Conservation (phyloP, 2,797 vertebrate species). For the Squalus acanthias region DNA sequence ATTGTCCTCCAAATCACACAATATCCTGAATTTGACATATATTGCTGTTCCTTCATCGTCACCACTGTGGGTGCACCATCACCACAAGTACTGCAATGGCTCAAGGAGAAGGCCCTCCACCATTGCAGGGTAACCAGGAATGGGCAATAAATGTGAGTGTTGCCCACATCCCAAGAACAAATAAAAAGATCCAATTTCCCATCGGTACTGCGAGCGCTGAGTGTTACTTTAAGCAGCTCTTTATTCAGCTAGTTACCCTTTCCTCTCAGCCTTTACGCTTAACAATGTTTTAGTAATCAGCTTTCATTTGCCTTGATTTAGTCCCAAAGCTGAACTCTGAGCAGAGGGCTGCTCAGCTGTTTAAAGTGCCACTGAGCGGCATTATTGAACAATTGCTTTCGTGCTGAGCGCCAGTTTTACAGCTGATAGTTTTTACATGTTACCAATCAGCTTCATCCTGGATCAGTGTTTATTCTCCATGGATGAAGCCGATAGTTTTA, state of each 20-base stretch:
- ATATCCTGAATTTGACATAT: neutral
- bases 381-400: neutral
- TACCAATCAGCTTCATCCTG: neutral
- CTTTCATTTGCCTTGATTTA: neutral
- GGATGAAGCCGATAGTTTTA: neutral
- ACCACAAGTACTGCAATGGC: neutral
- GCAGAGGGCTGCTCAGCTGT: neutral
- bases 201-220: neutral
- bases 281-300: neutral
- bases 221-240: neutral
- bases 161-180: neutral
- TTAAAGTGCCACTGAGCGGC: neutral
- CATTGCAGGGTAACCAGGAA: neutral
- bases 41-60: neutral
- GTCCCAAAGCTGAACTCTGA: neutral
- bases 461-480: neutral
- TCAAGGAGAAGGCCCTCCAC: neutral
- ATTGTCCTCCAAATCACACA: neutral
- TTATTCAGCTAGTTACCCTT: neutral
- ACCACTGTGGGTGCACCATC: neutral
- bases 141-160: neutral
- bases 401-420: neutral
- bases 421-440: neutral
- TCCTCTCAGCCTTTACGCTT: neutral
- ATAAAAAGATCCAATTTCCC: neutral